These are phyloP conservation scores for Mesembrinibis cayennensis DNA, from an alignment of 2,113 vertebrate species.

Conservation along the genomic window DNA sequence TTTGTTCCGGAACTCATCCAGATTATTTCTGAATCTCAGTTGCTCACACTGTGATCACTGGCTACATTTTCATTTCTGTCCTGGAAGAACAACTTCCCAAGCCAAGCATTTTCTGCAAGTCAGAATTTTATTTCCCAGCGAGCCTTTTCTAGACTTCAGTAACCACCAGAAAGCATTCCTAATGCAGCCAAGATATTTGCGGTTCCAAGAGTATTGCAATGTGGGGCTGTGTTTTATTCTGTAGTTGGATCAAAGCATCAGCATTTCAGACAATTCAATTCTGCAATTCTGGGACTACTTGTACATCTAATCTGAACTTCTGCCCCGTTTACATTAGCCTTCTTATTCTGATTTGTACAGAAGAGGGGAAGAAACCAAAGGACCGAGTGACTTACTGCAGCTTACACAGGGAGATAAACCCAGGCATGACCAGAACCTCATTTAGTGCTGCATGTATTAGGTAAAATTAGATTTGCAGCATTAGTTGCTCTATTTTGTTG, in stretches of 20 bases:
- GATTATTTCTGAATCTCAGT: neutral
- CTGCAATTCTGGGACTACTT: neutral
- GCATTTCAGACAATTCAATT: neutral
- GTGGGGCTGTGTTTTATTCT: neutral
- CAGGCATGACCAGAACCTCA: neutral
- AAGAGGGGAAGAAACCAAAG: neutral
- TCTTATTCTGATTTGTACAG: neutral
- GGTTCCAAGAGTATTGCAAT: neutral
- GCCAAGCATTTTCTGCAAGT: neutral
- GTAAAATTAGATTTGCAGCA: neutral
- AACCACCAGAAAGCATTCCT: neutral
- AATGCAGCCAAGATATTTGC: neutral
- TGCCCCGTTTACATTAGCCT: neutral
- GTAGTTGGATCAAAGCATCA: neutral
- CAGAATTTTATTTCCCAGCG: neutral
- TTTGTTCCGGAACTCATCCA: neutral
- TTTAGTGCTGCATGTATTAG: neutral
- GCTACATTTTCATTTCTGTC: neutral
- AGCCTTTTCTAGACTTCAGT: neutral
- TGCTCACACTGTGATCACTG: neutral
- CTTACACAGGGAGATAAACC: neutral
- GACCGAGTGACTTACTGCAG: neutral
- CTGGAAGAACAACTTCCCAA: neutral
- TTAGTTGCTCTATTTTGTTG: neutral
- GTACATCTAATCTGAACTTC: neutral